phyloP scores from a whole-genome alignment of 2,888 invertebrate species.

The Cyaniris semiargus region DNA sequence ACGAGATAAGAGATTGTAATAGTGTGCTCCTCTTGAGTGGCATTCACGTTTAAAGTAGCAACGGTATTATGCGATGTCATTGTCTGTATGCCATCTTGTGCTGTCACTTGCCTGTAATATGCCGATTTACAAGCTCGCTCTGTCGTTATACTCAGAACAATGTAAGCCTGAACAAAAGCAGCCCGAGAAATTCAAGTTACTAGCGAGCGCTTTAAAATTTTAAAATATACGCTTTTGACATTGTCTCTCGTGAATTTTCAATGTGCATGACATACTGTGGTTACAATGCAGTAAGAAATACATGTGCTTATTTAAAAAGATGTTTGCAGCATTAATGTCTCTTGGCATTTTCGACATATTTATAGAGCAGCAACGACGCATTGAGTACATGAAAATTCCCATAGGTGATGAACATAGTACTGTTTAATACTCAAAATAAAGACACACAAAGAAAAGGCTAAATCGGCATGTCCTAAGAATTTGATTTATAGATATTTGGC shows the following conservation, averaged over 20 bases:
- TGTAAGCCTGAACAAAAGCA: conserved; percentile 18
- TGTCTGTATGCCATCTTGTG: conserved; percentile 33
- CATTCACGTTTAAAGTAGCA: conserved; percentile 32
- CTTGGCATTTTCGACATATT: not conserved
- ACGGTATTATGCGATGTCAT: conserved; percentile 32
- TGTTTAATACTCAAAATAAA: too few relatives aligned
- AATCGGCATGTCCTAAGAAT: too few relatives aligned
- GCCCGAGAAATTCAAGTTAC: not conserved
- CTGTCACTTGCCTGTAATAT: conserved; percentile 34
- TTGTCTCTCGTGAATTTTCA: not conserved
- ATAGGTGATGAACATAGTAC: too few relatives aligned
- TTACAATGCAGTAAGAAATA: conserved; percentile 1
- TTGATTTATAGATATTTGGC: too few relatives aligned
- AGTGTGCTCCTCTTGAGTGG: conserved; percentile 15
- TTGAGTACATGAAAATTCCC: too few relatives aligned
- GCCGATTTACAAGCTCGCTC: conserved; percentile 33
- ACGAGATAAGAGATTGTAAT: not conserved
- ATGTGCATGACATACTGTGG: not conserved
- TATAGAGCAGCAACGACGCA: too few relatives aligned
- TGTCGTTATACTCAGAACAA: conserved; percentile 23
- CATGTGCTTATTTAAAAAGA: not conserved
- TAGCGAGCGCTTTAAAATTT: conserved; percentile 1
- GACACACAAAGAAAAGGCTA: too few relatives aligned
- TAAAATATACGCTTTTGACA: conserved; percentile 14
- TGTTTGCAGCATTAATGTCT: not conserved